Percentiles rank a stretch among this genome's conserved stretches.
Evolutionary conservation across 2,113 vertebrate genomes (phyloP).

Genomic region (Chlamydotis undulata): DNA sequence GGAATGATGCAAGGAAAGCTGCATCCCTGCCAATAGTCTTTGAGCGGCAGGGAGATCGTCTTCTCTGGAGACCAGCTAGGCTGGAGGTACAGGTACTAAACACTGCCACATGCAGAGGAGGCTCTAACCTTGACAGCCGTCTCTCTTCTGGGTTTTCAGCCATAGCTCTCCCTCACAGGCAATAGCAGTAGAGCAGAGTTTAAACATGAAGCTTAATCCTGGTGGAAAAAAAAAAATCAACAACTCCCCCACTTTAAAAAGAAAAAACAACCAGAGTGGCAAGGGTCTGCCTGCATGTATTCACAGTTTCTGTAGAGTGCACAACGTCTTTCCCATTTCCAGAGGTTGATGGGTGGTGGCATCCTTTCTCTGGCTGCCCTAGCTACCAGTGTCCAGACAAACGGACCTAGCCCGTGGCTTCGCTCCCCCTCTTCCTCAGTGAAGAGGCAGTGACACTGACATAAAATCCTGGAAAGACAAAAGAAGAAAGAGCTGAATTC

Average conservation of each 20-base stretch:
- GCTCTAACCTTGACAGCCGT: neutral
- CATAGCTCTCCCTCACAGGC: neutral
- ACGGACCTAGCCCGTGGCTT: neutral
- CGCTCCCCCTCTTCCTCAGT: neutral
- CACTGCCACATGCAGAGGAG: neutral
- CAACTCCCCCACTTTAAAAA: neutral
- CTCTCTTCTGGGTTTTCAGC: neutral
- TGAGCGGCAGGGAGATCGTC: neutral
- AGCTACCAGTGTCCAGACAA: neutral
- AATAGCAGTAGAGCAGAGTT: neutral
- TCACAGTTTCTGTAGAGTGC: neutral
- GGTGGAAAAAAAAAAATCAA: neutral
- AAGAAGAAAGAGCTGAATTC: neutral
- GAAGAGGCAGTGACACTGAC: neutral
- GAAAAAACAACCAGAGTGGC: rapidly evolving
- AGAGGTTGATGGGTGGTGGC: neutral
- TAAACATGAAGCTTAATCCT: neutral
- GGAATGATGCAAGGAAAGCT: neutral
- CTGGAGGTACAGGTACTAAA: neutral
- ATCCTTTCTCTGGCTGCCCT: neutral
- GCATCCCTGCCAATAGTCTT: neutral
- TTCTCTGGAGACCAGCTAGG: neutral
- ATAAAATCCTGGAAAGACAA: neutral
- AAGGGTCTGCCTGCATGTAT: neutral
- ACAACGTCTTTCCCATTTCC: neutral